Conservation (phyloP, 92 coral and sea anemone species). For the Porites lobata region DNA sequence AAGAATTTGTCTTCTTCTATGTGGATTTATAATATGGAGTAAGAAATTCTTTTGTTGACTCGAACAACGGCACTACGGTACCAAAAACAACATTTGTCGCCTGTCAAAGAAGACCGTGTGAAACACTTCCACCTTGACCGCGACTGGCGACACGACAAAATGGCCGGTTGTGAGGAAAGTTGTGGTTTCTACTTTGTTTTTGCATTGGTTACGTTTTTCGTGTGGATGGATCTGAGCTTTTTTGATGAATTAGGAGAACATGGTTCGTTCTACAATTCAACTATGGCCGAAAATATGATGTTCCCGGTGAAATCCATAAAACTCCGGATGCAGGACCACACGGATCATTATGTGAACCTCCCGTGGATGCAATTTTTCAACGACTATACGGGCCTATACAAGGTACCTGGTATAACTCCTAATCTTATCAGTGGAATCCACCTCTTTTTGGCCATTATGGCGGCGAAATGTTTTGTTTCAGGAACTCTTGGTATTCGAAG, state of each 20-base stretch:
- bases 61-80: conserved; percentile 32
- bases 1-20: neutral
- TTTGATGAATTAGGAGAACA: conserved; percentile 92
- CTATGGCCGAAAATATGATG: conserved; percentile 77
- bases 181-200: conserved; percentile 91
- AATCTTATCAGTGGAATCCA: conserved; percentile 88
- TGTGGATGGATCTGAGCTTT: conserved; percentile 97
- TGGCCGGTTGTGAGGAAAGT: conserved; percentile 93
- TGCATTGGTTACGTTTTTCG: conserved; percentile 86
- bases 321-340: conserved; percentile 95
- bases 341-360: conserved; percentile 86
- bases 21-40: conserved; percentile 1
- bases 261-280: conserved; percentile 80
- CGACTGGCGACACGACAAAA: conserved; percentile 38
- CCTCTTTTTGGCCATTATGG: conserved; percentile 77
- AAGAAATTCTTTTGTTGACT: neutral
- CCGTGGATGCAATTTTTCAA: conserved; percentile 88
- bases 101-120: neutral
- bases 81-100: neutral
- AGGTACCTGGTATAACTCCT: conserved; percentile 86
- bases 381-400: conserved; percentile 76
- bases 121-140: neutral
- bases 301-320: conserved; percentile 89
- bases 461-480: conserved; percentile 84
- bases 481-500: conserved; percentile 83